Evolutionary conservation across 35 echinoderm and acorn worm genomes (phyloP).

Genomic region (Ophioderma brevispina): DNA sequence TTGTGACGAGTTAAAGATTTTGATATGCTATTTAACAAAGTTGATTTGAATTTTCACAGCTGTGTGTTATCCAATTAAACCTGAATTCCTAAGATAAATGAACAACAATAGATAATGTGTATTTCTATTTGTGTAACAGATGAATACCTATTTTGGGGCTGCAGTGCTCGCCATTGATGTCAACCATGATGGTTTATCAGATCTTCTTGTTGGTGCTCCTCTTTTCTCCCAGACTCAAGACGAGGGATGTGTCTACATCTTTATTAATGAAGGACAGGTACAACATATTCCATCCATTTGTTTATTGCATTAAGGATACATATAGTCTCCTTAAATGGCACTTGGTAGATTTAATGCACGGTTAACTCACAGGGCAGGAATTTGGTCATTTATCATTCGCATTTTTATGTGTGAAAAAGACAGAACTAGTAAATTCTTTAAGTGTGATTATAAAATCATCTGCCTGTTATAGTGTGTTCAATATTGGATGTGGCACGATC

Average conservation of each 20-base stretch:
- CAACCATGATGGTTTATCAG: conserved; percentile 80
- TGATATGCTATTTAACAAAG: no score
- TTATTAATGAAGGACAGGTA: conserved; percentile 88
- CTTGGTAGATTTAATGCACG: no score
- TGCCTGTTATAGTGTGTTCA: background rate
- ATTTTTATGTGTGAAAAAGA: background rate
- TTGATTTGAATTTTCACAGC: no score
- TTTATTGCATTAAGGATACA: background rate
- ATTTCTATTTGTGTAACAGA: conserved; percentile 45
- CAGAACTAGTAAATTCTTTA: background rate
- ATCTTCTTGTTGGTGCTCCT: conserved; percentile 90
- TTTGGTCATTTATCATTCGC: background rate
- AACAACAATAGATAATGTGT: background rate
- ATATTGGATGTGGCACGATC: no score
- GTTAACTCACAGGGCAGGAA: background rate
- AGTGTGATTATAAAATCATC: background rate
- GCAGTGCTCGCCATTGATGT: conserved; percentile 78
- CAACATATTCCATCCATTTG: background rate
- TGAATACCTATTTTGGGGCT: conserved; percentile 95
- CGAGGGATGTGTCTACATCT: conserved; percentile 95
- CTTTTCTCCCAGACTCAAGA: conserved; percentile 74
- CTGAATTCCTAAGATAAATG: background rate
- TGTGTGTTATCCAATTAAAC: background rate
- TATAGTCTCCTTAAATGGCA: no score
- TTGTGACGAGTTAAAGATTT: no score